Conservation (phyloP, 2,797 vertebrate genomes). For the Enteromius treurensis region DNA sequence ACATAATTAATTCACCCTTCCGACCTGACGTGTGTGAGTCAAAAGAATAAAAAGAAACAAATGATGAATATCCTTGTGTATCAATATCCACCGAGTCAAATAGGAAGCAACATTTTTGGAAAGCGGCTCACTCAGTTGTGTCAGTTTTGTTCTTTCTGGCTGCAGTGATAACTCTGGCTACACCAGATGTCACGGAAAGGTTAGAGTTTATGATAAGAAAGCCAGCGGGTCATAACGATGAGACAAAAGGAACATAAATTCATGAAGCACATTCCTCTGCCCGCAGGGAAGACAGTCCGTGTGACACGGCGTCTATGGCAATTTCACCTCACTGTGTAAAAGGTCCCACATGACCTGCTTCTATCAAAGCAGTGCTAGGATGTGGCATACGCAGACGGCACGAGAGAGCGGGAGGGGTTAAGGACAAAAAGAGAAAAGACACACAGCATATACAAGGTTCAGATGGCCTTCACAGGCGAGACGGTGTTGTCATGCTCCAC, state of each 20-base stretch:
- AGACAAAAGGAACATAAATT: constrained; percentile 76
- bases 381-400: constrained; percentile 51
- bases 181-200: constrained; percentile 72
- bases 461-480: constrained; percentile 69
- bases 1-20: background rate
- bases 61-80: background rate
- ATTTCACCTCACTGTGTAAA: constrained; percentile 78
- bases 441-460: constrained; percentile 24
- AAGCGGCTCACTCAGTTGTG: constrained; percentile 5
- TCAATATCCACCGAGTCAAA: background rate
- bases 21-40: background rate
- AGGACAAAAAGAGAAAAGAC: constrained; percentile 32
- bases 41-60: background rate
- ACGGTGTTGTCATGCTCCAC: constrained; percentile 74
- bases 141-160: constrained; percentile 20
- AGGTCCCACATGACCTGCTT: constrained; percentile 78
- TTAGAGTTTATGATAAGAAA: constrained; percentile 85
- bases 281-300: constrained; percentile 61
- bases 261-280: constrained; percentile 70
- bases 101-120: background rate
- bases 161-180: constrained; percentile 71
- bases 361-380: constrained; percentile 66
- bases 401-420: constrained; percentile 42
- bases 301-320: constrained; percentile 69
- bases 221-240: constrained; percentile 70